Evolutionary conservation across 2,888 invertebrate genomes (phyloP), one percentile per base, ranked within the genome.

Genomic region (Acleris emargana): DNA sequence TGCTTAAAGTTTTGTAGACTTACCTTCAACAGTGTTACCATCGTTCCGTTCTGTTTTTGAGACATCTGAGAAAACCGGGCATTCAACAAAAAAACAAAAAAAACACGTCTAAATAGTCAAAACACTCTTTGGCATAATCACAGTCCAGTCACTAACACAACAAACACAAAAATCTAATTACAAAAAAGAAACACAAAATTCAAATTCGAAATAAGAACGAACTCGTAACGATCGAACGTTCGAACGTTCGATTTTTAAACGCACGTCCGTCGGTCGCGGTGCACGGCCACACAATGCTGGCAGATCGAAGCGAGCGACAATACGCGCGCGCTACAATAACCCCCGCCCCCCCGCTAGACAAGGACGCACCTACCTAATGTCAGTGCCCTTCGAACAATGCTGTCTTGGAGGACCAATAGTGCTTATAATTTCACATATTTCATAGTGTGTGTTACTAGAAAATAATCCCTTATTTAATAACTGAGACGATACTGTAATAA

Each of bases 291-390:
- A 92, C 92, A 92, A 92, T 92, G 91, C 91, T 87, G 80, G 83
- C 89, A 91, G 91, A 91, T 91, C 91, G 92, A 92, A 91, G 88
- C 85, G 82, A 73, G 79, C 84, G 87, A 91, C 91, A 91, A 91
- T 91, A 90, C 91, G 91, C 89, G 91, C 91, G 89, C 89, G 88
- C 89, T 89, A 91, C 91, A 91, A 92, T 91, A 86, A 87, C 87
- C 86, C 81, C 86, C 87, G 83, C 89, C 86, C 45, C 38, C 45
- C 85, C 90, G 83, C 88, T 81, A 82, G 88, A 91, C 88, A 91
- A 86, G 91, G 91, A 91, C 90, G 89, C 90, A 88, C 87, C 87
- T 85, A 88, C 79, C 88, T 86, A 88, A 90, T 91, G 91, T 91
- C 91, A 92, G 89, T 92, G 91, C 90, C 91, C 91, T 90, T 84